phyloP scores from a whole-genome alignment of 2,888 invertebrate species.

The Platerodrilus igneus region DNA sequence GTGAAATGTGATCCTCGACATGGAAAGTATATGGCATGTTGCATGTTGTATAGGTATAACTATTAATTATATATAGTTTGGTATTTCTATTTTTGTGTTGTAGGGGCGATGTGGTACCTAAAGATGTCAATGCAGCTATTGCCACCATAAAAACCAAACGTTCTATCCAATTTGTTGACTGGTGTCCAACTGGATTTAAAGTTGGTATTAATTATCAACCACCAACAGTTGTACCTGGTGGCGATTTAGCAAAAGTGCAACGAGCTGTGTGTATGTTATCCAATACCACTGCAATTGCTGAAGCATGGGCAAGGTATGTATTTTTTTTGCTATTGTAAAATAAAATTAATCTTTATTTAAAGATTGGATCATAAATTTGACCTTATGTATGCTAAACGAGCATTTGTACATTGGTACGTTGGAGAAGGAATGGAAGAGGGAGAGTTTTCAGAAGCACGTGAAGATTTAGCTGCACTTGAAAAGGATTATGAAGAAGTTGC shows the following conservation, averaged over 20 bases:
- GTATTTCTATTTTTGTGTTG: constrained; percentile 33
- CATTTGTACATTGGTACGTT: constrained; percentile 94
- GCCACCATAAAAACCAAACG: constrained; percentile 94
- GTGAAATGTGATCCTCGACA: constrained; percentile 88
- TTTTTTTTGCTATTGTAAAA: not conserved
- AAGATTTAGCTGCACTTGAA: constrained; percentile 76
- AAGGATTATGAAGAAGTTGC: constrained; percentile 78
- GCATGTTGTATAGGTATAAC: constrained; percentile 83
- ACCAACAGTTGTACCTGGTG: constrained; percentile 86
- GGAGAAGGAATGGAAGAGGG: constrained; percentile 86
- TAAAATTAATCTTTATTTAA: constrained; percentile 1
- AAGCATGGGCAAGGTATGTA: constrained; percentile 82
- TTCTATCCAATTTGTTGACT: constrained; percentile 83
- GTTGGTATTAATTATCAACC: constrained; percentile 88
- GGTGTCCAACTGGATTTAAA: constrained; percentile 81
- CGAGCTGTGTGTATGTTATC: constrained; percentile 96
- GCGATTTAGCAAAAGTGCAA: constrained; percentile 88
- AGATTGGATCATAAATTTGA: constrained; percentile 91
- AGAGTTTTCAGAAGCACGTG: constrained; percentile 82
- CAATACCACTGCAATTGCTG: constrained; percentile 94
- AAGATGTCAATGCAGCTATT: constrained; percentile 89
- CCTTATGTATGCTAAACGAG: constrained; percentile 92
- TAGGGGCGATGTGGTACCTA: constrained; percentile 85
- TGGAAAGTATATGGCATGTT: constrained; percentile 92
- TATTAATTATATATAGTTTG: constrained; percentile 1